Evolutionary conservation across 1,140 invertebrate species (phyloP), one percentile per base, ranked within the genome.

Genomic region (Tetragnatha versicolor): DNA sequence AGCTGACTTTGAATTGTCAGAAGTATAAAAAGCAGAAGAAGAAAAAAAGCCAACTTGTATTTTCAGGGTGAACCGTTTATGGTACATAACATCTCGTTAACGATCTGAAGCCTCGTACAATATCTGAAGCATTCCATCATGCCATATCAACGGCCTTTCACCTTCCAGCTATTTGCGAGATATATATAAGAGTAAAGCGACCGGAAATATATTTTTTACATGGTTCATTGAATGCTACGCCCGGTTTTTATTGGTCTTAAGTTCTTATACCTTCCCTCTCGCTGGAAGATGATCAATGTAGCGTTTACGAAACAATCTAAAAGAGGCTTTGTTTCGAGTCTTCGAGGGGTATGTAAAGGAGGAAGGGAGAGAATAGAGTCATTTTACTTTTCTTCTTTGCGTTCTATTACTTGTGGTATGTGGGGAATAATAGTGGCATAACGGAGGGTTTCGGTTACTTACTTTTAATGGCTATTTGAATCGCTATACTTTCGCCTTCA

Each of bases 41-140:
- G 25, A 66, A n/a, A n/a, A n/a, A n/a, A n/a, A n/a, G n/a, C n/a
- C n/a, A n/a, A n/a, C n/a, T n/a, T n/a, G 42, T 42, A 66, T 42
- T 66, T 66, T 66, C 39, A 42, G 42, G 63, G 35, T 31, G 51
- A 61, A 63, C 39, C 25, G 42, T 75, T 75, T 75, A 75, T 75
- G 72, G 72, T 63, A 63, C 72, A 61, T 63, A 63, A 63, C 72
- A 35, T 75, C 72, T 31, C 33, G 47, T 75, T 75, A 75, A 75
- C 58, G 72, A 63, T 63, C 55, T 9, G 37, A 68, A 27, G 22
- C 27, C 63, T 45, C 69, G 47, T 37, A 58, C 55, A 63, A 75
- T 75, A 75, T 75, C 42, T 25, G 29, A 45, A 51, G 63, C 72
- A 63, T 75, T 75, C 33, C 72, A 75, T 75, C 72, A 63, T 63